phyloP scores from a whole-genome alignment of 2,113 vertebrate species.

The Lophotis ruficrista region DNA sequence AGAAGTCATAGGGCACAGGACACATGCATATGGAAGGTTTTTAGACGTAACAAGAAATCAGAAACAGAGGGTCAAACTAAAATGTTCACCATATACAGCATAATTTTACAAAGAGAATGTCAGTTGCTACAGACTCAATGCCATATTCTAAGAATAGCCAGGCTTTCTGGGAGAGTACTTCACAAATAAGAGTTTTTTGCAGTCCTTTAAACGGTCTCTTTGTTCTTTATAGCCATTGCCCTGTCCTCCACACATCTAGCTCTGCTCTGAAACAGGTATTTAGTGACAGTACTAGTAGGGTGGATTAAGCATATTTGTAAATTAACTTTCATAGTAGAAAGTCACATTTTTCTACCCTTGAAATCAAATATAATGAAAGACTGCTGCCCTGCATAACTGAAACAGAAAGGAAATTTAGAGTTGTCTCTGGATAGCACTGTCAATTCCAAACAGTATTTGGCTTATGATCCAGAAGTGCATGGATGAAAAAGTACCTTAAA shows the following conservation, averaged over 20 bases:
- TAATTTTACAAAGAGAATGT: neutral
- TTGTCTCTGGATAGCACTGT: neutral
- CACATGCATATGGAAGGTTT: neutral
- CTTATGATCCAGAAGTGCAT: neutral
- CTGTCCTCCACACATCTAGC: neutral
- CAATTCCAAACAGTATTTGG: neutral
- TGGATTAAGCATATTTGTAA: neutral
- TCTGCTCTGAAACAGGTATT: neutral
- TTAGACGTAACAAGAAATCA: neutral
- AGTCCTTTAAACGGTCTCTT: neutral
- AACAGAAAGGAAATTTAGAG: neutral
- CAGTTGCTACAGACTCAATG: neutral
- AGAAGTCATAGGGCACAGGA: neutral
- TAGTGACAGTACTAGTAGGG: neutral
- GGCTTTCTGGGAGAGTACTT: neutral
- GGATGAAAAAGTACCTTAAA: neutral
- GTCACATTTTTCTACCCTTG: neutral
- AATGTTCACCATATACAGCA: neutral
- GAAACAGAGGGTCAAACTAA: neutral
- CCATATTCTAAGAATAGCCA: neutral
- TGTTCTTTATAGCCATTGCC: neutral
- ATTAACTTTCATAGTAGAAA: neutral
- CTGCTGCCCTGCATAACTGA: neutral
- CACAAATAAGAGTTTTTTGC: neutral
- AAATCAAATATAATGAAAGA: neutral